Evolutionary conservation across 2,888 invertebrate species (phyloP).

Genomic region (Microplitis manilae): DNA sequence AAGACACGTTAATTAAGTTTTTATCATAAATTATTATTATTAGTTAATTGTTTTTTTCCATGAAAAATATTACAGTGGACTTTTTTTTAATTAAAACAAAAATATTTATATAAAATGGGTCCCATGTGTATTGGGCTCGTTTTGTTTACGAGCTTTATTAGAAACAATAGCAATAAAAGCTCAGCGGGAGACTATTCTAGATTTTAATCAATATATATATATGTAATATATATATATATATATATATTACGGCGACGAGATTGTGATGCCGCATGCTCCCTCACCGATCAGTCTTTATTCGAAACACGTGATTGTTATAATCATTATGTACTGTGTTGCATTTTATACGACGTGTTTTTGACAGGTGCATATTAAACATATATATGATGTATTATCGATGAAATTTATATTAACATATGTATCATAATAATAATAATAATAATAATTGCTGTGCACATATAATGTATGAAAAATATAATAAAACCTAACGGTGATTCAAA

Average conservation of each 20-base stretch:
- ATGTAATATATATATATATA: neutral
- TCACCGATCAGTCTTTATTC: conserved; percentile 43
- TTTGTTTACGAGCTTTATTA: conserved; percentile 5
- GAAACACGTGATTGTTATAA: conserved; percentile 38
- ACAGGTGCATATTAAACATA: conserved; percentile 31
- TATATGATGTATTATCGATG: neutral
- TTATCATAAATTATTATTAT: conserved; percentile 53
- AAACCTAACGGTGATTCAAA: conserved; percentile 6
- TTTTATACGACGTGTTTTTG: conserved; percentile 30
- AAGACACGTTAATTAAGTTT: conserved; percentile 44
- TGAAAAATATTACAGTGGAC: conserved; percentile 6
- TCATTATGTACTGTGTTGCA: conserved; percentile 19
- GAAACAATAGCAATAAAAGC: conserved; percentile 6
- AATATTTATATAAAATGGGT: conserved; percentile 5
- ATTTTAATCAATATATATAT: conserved; percentile 4
- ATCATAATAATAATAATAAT: neutral
- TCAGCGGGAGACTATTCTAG: neutral
- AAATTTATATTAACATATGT: neutral
- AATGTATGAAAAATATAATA: neutral
- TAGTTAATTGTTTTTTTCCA: neutral
- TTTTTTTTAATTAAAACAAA: neutral
- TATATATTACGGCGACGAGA: neutral
- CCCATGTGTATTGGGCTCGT: conserved; percentile 4
- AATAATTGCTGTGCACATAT: neutral
- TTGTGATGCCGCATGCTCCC: conserved; percentile 32